phyloP scores from a whole-genome alignment of 2,113 vertebrate genomes.

The Mesembrinibis cayennensis region DNA sequence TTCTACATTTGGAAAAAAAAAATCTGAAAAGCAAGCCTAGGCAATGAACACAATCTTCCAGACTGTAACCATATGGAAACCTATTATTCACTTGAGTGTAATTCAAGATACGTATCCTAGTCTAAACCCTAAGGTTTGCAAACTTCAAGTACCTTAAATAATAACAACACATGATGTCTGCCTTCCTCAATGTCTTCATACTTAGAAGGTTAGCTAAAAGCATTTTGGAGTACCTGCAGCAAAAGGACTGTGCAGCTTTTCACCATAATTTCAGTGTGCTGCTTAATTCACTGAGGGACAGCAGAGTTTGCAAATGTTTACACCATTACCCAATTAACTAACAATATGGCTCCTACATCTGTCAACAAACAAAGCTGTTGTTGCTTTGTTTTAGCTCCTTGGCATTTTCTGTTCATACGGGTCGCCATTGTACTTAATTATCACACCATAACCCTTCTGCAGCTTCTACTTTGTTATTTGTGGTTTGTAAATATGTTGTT shows the following conservation, averaged over 20 bases:
- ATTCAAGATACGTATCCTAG: slow-evolving; percentile 8
- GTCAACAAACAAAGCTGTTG: slow-evolving; percentile 99
- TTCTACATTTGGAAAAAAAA: background rate
- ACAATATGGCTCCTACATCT: slow-evolving; percentile 95
- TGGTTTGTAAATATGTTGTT: slow-evolving; percentile 76
- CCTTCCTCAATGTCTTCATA: background rate
- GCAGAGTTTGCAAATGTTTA: slow-evolving; percentile 98
- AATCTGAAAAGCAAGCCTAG: background rate
- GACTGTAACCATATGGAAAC: slow-evolving; percentile 51
- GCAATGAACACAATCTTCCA: slow-evolving; percentile 28
- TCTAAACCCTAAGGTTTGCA: background rate
- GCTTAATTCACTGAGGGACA: slow-evolving; percentile 83
- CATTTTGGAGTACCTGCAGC: slow-evolving; percentile 33
- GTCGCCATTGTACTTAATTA: slow-evolving; percentile 85
- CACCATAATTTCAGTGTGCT: slow-evolving; percentile 69
- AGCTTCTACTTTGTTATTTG: slow-evolving; percentile 80
- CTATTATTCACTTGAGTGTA: background rate
- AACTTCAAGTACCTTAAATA: background rate
- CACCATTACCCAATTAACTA: slow-evolving; percentile 99
- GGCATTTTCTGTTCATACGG: slow-evolving; percentile 83
- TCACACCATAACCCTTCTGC: slow-evolving; percentile 78
- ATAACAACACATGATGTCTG: background rate
- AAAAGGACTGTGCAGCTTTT: slow-evolving; percentile 57
- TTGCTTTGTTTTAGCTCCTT: slow-evolving; percentile 86
- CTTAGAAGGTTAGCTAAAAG: background rate